Evolutionary conservation across 2,888 invertebrate genomes (phyloP).

Genomic region (Scaptodrosophila latifasciaeformis): DNA sequence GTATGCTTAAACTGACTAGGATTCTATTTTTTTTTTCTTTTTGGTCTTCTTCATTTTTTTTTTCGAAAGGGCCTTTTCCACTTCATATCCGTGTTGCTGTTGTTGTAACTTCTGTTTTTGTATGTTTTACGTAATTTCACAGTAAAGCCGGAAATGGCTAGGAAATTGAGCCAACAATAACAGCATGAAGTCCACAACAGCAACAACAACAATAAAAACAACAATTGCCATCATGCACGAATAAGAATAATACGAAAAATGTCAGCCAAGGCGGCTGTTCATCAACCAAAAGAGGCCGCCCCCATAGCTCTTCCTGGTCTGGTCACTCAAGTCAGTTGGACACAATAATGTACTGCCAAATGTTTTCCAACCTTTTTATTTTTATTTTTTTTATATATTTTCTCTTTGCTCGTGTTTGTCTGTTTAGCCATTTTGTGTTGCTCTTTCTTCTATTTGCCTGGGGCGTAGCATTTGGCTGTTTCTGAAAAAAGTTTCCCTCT

Average conservation of each 20-base stretch:
- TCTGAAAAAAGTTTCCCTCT: conserved; percentile 14
- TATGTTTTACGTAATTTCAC: conserved; percentile 65
- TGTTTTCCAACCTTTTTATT: conserved; percentile 60
- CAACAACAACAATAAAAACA: conserved; percentile 22
- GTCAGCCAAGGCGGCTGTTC: conserved; percentile 49
- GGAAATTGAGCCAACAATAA: conserved; percentile 67
- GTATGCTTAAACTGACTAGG: conserved; percentile 10
- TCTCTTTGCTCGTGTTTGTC: not conserved
- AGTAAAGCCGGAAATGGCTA: conserved; percentile 62
- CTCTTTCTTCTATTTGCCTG: conserved; percentile 6
- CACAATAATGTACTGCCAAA: conserved; percentile 66
- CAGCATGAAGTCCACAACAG: conserved; percentile 30
- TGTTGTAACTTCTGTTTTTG: conserved; percentile 18
- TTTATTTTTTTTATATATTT: too few relatives aligned
- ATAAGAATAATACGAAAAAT: conserved; percentile 65
- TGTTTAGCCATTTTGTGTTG: conserved; percentile 21
- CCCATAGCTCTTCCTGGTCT: not conserved
- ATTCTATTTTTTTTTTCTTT: conserved; percentile 15
- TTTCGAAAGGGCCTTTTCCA: too few relatives aligned
- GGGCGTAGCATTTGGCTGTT: conserved; percentile 31
- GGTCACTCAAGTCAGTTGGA: conserved; percentile 51
- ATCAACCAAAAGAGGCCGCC: conserved; percentile 35
- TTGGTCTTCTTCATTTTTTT: too few relatives aligned
- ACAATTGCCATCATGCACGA: conserved; percentile 51
- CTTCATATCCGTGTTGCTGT: conserved; percentile 38